Evolutionary conservation across 1,140 invertebrate genomes (phyloP), one percentile per base, ranked within the genome.

Genomic region (Pantala flavescens): DNA sequence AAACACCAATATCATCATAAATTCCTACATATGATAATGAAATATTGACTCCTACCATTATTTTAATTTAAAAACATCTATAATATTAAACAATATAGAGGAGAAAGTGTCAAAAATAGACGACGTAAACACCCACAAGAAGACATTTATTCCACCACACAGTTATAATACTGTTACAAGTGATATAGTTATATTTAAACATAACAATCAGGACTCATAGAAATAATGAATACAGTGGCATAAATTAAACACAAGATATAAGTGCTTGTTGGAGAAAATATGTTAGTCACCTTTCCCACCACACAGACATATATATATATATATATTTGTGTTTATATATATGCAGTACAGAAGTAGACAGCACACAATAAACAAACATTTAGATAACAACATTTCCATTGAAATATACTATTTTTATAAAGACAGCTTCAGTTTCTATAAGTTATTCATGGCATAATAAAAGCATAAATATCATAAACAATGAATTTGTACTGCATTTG

Each of bases 171-270:
- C 49, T 63, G 49, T 63, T 63, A 63, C 49, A 63, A 19, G 49
- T 63, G 49, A 63, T 63, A 63, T 63, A 63, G 49, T 63, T 63
- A 63, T 63, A 63, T 63, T 63, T 63, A 63, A 63, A 63, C 49
- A 63, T 63, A 63, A 63, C 49, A 63, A 63, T 63, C 49, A 63
- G 49, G 49, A 63, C n/a, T 63, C n/a, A 21, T 63, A 19, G 49
- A 63, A 63, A 63, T 63, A 63, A 63, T 63, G n/a, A 3, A 63
- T 63, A 63, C 49, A 63, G 49, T 63, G 49, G 49, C 49, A 7
- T 63, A 12, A 63, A 63, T 7, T 63, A 63, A 63, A 63, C 49
- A 63, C 49, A 63, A 21, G 49, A 63, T 63, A 63, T 63, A 63
- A 21, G 49, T 63, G 49, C 49, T 63, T 63, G 49, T 63, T 21